These are phyloP conservation scores for Euzophera pinguis DNA, from an alignment of 2,888 invertebrate species.

Conservation along the genomic window DNA sequence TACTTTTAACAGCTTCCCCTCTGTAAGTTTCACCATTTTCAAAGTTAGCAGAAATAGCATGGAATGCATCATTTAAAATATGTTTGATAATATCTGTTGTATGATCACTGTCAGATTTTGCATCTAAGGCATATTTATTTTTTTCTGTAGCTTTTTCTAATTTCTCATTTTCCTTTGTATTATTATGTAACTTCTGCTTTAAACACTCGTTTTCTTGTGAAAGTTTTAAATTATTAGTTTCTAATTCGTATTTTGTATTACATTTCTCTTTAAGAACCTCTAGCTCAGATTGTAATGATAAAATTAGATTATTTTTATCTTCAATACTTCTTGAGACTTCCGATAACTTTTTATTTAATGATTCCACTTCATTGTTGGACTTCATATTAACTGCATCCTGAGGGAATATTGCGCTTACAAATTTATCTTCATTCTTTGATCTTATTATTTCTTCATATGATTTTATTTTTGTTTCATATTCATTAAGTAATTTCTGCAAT, in stretches of 20 bases:
- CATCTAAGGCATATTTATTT: conserved; percentile 20
- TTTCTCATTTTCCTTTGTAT: conserved; percentile 24
- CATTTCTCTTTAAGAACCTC: conserved; percentile 27
- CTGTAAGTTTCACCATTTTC: conserved; percentile 42
- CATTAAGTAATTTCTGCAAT: conserved; percentile 51
- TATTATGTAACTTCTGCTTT: conserved; percentile 29
- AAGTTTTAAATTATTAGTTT: conserved; percentile 16
- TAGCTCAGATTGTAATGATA: conserved; percentile 36
- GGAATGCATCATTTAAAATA: conserved; percentile 67
- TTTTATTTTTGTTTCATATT: conserved; percentile 69
- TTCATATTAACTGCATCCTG: background rate
- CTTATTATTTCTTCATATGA: conserved; percentile 54
- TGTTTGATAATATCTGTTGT: conserved; percentile 44
- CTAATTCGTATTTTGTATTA: conserved; percentile 10
- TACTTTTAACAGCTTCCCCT: conserved; percentile 51
- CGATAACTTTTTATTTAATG: conserved; percentile 29
- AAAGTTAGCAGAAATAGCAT: conserved; percentile 53
- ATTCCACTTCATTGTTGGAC: conserved; percentile 18
- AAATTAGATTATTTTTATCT: conserved; percentile 39
- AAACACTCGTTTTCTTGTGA: conserved; percentile 21
- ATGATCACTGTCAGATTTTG: conserved; percentile 24
- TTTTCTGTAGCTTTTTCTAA: conserved; percentile 23
- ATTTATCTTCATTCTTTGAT: conserved; percentile 31
- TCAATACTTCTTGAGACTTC: conserved; percentile 32
- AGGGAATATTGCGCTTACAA: conserved; percentile 16